Percentiles rank a stretch among this genome's conserved stretches.
Evolutionary conservation across 2,888 invertebrate species (phyloP).

Genomic region (Pristionchus fissidentatus): DNA sequence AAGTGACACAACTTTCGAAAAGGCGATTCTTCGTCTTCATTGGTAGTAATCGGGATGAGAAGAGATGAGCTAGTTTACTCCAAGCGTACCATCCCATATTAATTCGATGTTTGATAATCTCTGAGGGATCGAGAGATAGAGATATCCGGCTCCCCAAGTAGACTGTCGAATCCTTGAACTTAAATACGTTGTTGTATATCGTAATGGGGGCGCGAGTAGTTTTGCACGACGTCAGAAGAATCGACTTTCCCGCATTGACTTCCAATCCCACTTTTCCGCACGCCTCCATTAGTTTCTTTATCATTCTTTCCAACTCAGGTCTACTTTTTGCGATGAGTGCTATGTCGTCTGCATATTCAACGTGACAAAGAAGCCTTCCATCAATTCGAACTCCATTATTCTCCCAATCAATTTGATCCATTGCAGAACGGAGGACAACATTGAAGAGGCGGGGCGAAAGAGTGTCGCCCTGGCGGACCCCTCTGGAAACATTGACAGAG

Average conservation of each 20-base stretch:
- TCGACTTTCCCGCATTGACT: neutral
- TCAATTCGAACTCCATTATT: neutral
- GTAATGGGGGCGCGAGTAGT: neutral
- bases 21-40: slow-evolving; percentile 12
- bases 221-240: slow-evolving; percentile 8
- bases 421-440: neutral
- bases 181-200: neutral
- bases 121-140: neutral
- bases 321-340: neutral
- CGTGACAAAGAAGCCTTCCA: neutral
- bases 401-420: slow-evolving; percentile 32
- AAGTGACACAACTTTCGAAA: neutral
- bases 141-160: neutral
- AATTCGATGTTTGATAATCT: neutral
- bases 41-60: neutral
- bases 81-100: neutral
- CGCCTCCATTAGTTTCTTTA: neutral
- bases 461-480: slow-evolving; percentile 12
- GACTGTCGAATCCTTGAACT: neutral
- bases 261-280: neutral
- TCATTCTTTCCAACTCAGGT: neutral
- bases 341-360: slow-evolving; percentile 38
- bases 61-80: neutral
- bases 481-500: neutral
- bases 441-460: slow-evolving; percentile 15